These are phyloP conservation scores for Glaucopsyche alexis DNA, from an alignment of 2,888 invertebrate species.

Conservation along the genomic window DNA sequence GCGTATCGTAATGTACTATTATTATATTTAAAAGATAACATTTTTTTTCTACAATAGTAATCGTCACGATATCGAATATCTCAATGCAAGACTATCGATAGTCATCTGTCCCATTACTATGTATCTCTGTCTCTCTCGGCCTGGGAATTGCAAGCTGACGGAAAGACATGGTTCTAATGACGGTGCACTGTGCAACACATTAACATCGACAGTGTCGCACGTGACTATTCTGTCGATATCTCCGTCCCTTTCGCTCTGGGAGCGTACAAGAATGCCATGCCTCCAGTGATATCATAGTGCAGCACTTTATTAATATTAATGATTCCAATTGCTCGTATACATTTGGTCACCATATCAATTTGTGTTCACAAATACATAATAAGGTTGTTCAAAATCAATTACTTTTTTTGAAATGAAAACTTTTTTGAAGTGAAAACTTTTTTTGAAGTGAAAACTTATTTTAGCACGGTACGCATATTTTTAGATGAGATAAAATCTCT, in stretches of 20 bases:
- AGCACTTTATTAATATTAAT: slow-evolving; percentile 30
- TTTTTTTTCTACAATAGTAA: too few relatives aligned
- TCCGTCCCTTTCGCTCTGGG: slow-evolving; percentile 42
- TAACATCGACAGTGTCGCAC: slow-evolving; percentile 10
- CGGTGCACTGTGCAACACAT: background rate
- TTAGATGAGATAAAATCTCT: too few relatives aligned
- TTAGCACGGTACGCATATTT: too few relatives aligned
- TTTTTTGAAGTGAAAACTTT: too few relatives aligned
- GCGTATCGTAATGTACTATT: too few relatives aligned
- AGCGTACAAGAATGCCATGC: slow-evolving; percentile 42
- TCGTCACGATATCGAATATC: too few relatives aligned
- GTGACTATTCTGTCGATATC: slow-evolving; percentile 30
- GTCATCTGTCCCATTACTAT: background rate
- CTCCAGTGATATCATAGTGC: slow-evolving; percentile 31
- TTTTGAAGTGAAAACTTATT: too few relatives aligned
- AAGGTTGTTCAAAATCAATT: background rate
- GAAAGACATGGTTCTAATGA: background rate
- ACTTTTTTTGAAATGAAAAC: too few relatives aligned
- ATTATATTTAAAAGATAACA: too few relatives aligned
- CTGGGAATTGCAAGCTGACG: background rate
- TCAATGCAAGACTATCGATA: background rate
- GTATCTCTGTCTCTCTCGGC: slow-evolving; percentile 9
- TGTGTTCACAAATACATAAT: background rate
- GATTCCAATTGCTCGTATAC: slow-evolving; percentile 4
- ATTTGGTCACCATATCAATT: slow-evolving; percentile 3